A percentile compares a stretch with the other conserved stretches of the same genome.
These are phyloP conservation scores for Pterocles burchelli DNA, from an alignment of 2,113 vertebrate species.

Conservation along the genomic window DNA sequence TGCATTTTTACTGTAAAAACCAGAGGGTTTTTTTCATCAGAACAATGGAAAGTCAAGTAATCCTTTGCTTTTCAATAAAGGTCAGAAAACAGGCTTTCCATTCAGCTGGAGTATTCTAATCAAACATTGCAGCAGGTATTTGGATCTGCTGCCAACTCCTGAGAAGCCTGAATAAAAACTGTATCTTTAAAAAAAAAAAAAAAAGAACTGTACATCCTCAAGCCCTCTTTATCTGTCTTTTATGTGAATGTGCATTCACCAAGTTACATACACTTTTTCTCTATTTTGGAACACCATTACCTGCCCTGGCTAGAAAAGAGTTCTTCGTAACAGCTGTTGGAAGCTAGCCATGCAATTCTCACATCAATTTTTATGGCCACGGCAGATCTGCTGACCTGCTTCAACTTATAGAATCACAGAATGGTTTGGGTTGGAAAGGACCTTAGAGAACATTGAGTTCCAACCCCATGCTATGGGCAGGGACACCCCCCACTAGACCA, in stretches of 20 bases:
- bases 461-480: too few relatives aligned
- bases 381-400: background rate
- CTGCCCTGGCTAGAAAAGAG: background rate
- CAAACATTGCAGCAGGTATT: slow-evolving; percentile 59
- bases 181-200: background rate
- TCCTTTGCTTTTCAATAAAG: slow-evolving; percentile 32
- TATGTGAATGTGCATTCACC: background rate
- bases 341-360: background rate
- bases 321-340: background rate
- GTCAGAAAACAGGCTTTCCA: slow-evolving; percentile 25
- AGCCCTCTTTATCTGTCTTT: background rate
- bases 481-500: too few relatives aligned
- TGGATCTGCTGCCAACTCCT: slow-evolving; percentile 15
- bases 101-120: slow-evolving; percentile 47
- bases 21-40: background rate
- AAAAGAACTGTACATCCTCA: background rate
- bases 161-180: slow-evolving; percentile 23
- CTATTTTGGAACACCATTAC: background rate
- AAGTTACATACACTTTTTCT: background rate
- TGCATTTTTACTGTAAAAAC: background rate
- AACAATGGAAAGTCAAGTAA: background rate
- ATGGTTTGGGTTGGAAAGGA: too few relatives aligned
- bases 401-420: background rate
- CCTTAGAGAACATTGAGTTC: too few relatives aligned
- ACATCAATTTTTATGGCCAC: background rate